These are phyloP conservation scores for Drosophila pseudoananassae DNA, from an alignment of 1,140 invertebrate species.

Conservation along the genomic window DNA sequence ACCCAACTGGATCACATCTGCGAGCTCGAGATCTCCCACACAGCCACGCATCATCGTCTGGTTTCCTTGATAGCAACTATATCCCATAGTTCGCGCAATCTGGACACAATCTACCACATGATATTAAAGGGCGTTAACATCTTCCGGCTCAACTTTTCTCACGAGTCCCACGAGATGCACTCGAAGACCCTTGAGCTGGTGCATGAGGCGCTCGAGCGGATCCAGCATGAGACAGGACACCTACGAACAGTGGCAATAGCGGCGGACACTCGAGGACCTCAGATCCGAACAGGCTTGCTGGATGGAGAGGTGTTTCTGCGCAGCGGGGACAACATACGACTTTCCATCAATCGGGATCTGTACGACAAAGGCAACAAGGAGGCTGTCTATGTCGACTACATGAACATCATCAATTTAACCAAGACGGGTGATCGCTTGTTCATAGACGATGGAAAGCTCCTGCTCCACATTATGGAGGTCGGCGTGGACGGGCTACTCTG, in stretches of 20 bases:
- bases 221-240: slow-evolving; percentile 89
- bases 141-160: slow-evolving; percentile 98
- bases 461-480: slow-evolving; percentile 92
- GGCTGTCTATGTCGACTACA: slow-evolving; percentile 93
- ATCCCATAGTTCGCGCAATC: slow-evolving; percentile 94
- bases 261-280: slow-evolving; percentile 97
- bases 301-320: slow-evolving; percentile 93
- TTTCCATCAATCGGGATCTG: slow-evolving; percentile 93
- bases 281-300: slow-evolving; percentile 97
- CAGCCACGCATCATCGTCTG: slow-evolving; percentile 90
- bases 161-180: slow-evolving; percentile 98
- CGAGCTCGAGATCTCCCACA: slow-evolving; percentile 94
- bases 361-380: slow-evolving; percentile 92
- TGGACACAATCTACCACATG: slow-evolving; percentile 95
- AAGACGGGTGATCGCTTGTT: slow-evolving; percentile 93
- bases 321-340: slow-evolving; percentile 92
- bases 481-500: slow-evolving; percentile 87
- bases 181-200: slow-evolving; percentile 94
- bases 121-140: slow-evolving; percentile 99
- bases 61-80: slow-evolving; percentile 99
- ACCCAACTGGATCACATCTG: slow-evolving; percentile 95
- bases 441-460: slow-evolving; percentile 99
- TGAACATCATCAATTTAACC: slow-evolving; percentile 97
- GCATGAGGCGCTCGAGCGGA: slow-evolving; percentile 90
- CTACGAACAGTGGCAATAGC: slow-evolving; percentile 86